phyloP scores from a whole-genome alignment of 2,113 vertebrate species.

The Petrocephalus zakoni region DNA sequence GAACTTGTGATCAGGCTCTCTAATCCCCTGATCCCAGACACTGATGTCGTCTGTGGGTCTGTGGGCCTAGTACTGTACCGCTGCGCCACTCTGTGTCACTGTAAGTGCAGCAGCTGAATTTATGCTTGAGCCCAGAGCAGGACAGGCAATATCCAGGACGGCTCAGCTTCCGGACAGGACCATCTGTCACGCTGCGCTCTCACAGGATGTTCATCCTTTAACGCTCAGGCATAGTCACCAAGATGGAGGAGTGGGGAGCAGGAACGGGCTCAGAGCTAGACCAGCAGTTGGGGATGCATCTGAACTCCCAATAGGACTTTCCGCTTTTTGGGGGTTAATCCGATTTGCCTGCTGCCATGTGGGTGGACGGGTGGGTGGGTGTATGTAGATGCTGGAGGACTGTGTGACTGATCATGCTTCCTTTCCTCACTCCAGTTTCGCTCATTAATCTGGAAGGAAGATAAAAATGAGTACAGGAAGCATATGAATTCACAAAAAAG shows the following conservation, averaged over 20 bases:
- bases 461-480: background rate
- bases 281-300: constrained; percentile 18
- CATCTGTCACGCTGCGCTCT: constrained; percentile 32
- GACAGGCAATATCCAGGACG: constrained; percentile 8
- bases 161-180: constrained; percentile 22
- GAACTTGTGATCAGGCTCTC: background rate
- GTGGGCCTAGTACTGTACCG: background rate
- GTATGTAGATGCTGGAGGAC: background rate
- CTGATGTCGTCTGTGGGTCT: background rate
- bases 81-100: background rate
- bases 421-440: background rate
- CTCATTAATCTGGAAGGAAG: background rate
- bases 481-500: background rate
- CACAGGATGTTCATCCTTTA: constrained; percentile 29
- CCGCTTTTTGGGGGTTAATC: background rate
- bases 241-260: constrained; percentile 27
- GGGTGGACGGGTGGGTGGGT: background rate
- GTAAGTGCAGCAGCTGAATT: background rate
- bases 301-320: background rate
- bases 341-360: background rate
- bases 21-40: background rate
- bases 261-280: background rate
- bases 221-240: constrained; percentile 26
- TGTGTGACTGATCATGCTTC: background rate
- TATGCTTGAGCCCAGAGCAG: background rate